Percentiles rank a stretch among this genome's conserved stretches.
Conservation (phyloP, 2,888 invertebrate species). For the Drosophila austrosaltans region DNA sequence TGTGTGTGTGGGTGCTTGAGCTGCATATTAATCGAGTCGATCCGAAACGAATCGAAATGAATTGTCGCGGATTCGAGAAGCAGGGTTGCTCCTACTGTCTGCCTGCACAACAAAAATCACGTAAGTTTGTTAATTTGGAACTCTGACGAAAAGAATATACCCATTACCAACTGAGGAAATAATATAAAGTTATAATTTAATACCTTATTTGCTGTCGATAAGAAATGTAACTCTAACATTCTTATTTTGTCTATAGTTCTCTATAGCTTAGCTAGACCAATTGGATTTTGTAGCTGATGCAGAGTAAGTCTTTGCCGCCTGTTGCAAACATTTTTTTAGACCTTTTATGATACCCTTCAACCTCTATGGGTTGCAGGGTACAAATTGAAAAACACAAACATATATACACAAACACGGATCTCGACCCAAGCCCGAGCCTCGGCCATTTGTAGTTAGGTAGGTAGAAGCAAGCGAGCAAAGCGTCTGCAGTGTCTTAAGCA, state of each 20-base stretch:
- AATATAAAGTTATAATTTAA: too few relatives aligned
- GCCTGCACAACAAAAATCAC: constrained; percentile 13
- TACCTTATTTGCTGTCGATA: too few relatives aligned
- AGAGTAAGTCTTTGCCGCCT: not conserved
- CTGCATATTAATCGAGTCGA: constrained; percentile 74
- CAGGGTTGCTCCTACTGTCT: not conserved
- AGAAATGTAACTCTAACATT: too few relatives aligned
- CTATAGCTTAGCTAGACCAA: too few relatives aligned
- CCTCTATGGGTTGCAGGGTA: not conserved
- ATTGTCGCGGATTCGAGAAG: constrained; percentile 37
- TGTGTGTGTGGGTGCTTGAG: constrained; percentile 44
- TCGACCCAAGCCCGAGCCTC: constrained; percentile 8
- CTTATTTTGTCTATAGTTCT: too few relatives aligned
- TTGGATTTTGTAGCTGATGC: too few relatives aligned
- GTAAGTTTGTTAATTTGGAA: not conserved
- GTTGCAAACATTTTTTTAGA: not conserved
- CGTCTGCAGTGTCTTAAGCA: constrained; percentile 24
- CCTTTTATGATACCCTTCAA: constrained; percentile 1
- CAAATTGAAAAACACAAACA: not conserved
- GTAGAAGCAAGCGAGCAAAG: constrained; percentile 11
- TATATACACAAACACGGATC: not conserved
- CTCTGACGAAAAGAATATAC: not conserved
- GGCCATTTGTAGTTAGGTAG: constrained; percentile 45
- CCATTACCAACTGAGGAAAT: not conserved
- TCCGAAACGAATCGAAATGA: constrained; percentile 56